Evolutionary conservation across 1,140 invertebrate species (phyloP).

Genomic region (Oryzaephilus surinamensis): DNA sequence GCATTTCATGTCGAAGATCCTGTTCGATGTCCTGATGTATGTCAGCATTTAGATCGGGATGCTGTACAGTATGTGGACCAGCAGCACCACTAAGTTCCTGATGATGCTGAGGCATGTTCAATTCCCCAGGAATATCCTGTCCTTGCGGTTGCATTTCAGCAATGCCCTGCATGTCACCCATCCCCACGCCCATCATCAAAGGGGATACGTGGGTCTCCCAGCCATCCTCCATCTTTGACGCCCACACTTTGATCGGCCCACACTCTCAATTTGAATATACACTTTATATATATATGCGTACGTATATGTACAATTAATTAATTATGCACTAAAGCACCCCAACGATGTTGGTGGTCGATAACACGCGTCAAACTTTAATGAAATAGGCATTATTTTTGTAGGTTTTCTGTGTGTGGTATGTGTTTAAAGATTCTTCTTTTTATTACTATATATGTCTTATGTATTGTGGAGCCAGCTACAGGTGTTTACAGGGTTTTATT

Average conservation of each 20-base stretch:
- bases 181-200: conserved; percentile 33
- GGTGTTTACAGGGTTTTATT: too few species aligned
- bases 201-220: conserved; percentile 36
- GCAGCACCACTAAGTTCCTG: too few species aligned
- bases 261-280: conserved; percentile 10
- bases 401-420: too few species aligned
- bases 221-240: conserved; percentile 33
- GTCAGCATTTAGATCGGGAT: conserved; percentile 21
- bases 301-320: conserved; percentile 12
- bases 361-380: conserved; percentile 4
- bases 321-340: conserved; percentile 3
- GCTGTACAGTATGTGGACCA: conserved; percentile 9
- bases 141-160: conserved; percentile 21
- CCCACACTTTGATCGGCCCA: conserved; percentile 12
- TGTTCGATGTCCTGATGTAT: conserved; percentile 22
- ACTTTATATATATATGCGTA: conserved; percentile 4
- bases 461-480: too few species aligned
- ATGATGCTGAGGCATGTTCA: conserved; percentile 21
- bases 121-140: conserved; percentile 16
- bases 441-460: too few species aligned
- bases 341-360: conserved; percentile 12
- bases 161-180: conserved; percentile 26
- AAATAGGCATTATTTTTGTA: conserved; percentile 4
- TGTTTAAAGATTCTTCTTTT: too few species aligned
- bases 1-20: conserved; percentile 22